Conservation (phyloP, 2,113 vertebrate genomes). For the Sturnira hondurensis region DNA sequence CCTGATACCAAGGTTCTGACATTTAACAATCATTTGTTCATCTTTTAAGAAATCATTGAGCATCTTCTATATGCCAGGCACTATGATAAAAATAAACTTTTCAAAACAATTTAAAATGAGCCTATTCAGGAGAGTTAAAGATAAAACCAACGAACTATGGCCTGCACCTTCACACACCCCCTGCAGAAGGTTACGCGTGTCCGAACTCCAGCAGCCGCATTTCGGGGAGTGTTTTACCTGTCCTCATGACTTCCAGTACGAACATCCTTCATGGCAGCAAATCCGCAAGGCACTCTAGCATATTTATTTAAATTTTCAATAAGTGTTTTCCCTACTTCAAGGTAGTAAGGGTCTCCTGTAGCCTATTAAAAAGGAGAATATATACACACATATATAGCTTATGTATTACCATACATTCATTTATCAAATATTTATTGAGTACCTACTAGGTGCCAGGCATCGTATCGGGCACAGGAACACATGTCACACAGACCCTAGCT, state of each 20-base stretch:
- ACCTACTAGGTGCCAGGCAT: slow-evolving; percentile 8
- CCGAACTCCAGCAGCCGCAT: neutral
- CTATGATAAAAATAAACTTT: slow-evolving; percentile 14
- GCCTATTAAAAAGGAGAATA: slow-evolving; percentile 82
- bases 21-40: slow-evolving; percentile 12
- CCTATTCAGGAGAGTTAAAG: slow-evolving; percentile 17
- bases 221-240: slow-evolving; percentile 82
- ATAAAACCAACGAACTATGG: neutral
- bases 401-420: neutral
- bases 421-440: slow-evolving; percentile 27
- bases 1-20: neutral
- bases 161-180: neutral
- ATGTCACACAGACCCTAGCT: neutral
- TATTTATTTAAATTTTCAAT: slow-evolving; percentile 98
- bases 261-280: slow-evolving; percentile 98
- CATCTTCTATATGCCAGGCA: neutral
- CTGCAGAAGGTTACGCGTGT: neutral
- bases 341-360: slow-evolving; percentile 96
- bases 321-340: slow-evolving; percentile 96
- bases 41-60: slow-evolving; percentile 6
- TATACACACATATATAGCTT: neutral
- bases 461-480: neutral
- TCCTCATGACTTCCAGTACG: slow-evolving; percentile 98
- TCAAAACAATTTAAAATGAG: slow-evolving; percentile 3
- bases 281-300: slow-evolving; percentile 96